Conservation (phyloP, 1,140 invertebrate genomes). For the Periplaneta americana region DNA sequence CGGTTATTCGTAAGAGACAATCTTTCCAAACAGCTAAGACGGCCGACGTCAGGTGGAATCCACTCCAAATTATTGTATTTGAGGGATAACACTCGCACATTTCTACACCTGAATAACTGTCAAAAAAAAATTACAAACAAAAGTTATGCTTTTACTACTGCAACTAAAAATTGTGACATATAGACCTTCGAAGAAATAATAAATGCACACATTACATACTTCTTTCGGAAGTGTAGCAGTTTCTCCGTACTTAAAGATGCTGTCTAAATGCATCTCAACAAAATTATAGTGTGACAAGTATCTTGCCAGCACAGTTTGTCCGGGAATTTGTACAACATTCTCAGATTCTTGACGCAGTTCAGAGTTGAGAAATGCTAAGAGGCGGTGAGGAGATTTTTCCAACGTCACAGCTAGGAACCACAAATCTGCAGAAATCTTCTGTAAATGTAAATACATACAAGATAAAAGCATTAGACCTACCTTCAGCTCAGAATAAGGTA, state of each 20-base stretch:
- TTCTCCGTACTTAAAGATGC: constrained; percentile 22
- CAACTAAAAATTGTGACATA: too few species aligned
- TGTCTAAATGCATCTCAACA: constrained; percentile 22
- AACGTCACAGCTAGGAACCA: constrained; percentile 15
- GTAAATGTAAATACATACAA: background rate
- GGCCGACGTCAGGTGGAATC: constrained; percentile 42
- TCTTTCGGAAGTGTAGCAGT: constrained; percentile 20
- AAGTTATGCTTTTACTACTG: too few species aligned
- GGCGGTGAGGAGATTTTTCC: constrained; percentile 11
- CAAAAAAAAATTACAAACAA: background rate
- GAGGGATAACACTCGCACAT: constrained; percentile 34
- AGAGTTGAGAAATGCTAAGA: background rate
- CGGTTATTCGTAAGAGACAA: constrained; percentile 45
- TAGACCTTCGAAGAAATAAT: background rate
- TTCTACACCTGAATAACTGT: constrained; percentile 42
- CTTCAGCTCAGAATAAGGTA: too few species aligned
- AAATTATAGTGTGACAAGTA: constrained; percentile 21
- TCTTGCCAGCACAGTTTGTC: constrained; percentile 17
- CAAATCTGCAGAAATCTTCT: constrained; percentile 11
- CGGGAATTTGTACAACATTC: background rate
- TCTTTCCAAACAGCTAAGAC: constrained; percentile 38
- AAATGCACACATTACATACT: background rate
- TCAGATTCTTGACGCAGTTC: constrained; percentile 5
- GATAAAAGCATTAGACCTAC: too few species aligned
- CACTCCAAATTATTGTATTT: constrained; percentile 42